Base-by-base conservation (phyloP, 2,888 invertebrate genomes). In the Stictocephala bisonia region DNA sequence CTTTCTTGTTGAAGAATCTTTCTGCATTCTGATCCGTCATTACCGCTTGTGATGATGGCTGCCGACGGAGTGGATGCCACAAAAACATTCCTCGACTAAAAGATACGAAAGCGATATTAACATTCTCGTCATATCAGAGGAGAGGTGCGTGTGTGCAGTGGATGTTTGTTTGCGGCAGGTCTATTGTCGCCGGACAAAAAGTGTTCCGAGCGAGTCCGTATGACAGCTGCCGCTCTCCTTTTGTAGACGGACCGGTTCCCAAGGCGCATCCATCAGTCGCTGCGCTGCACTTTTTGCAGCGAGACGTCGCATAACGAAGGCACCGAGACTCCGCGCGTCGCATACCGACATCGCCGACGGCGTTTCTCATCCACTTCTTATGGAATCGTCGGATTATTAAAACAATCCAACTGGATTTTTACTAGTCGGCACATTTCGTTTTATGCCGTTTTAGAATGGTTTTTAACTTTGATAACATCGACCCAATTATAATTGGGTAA, bases 401-500 rank as follows among this genome's bases (percentile, higher is more conserved):
- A n/a, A n/a, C n/a, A n/a, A n/a, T n/a, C n/a, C n/a, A n/a, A n/a
- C n/a, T n/a, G n/a, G n/a, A n/a, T n/a, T n/a, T n/a, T n/a, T n/a
- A n/a, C n/a, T n/a, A n/a, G n/a, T n/a, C n/a, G n/a, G n/a, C n/a
- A n/a, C n/a, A n/a, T n/a, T n/a, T n/a, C n/a, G n/a, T n/a, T n/a
- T n/a, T n/a, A n/a, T n/a, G 26, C 6, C 27, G 56, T 29, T 56
- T n/a, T 9, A 2, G 24, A 51, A 51, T 26, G 24, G 48, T n/a
- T n/a, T 24, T 1, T 31, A 26, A 26, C 27, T 51, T 35, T 35
- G 7, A 35, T 9, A 9, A 26, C 11, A 9, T 15, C 18, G 29
- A 18, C n/a, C 27, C n/a, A 27, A 56, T 56, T 56, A 29, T 56
- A 56, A 56, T 56, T 56, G 29, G 56, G 56, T 31, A 29, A 27